These are phyloP conservation scores for Acanthisitta chloris DNA, from an alignment of 2,113 vertebrate genomes.

Conservation along the genomic window DNA sequence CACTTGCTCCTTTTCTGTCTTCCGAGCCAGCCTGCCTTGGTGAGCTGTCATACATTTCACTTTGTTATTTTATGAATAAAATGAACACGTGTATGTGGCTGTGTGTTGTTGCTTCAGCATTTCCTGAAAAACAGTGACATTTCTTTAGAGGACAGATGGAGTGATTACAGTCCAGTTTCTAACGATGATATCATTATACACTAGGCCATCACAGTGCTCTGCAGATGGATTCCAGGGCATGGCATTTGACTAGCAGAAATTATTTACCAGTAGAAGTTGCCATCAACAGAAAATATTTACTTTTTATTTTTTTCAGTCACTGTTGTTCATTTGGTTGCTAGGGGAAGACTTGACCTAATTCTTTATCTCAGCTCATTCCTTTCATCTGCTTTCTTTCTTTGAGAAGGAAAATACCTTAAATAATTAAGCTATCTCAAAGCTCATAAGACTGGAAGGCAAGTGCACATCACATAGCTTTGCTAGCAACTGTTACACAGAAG, in stretches of 20 bases:
- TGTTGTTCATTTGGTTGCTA: not conserved
- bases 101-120: not conserved
- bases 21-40: not conserved
- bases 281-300: not conserved
- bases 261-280: not conserved
- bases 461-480: not conserved
- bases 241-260: not conserved
- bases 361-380: not conserved
- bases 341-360: not conserved
- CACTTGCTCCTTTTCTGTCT: not conserved
- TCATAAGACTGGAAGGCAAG: not conserved
- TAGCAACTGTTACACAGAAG: not conserved
- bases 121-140: not conserved
- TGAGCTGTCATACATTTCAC: not conserved
- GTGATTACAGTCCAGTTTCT: not conserved
- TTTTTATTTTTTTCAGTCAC: not conserved
- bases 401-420: slow-evolving; percentile 8
- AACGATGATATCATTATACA: not conserved
- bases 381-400: not conserved
- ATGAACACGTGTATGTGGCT: rapidly evolving
- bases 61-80: not conserved
- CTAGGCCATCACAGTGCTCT: not conserved
- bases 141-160: not conserved
- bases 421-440: not conserved
- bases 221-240: not conserved